Conservation (phyloP, 1,140 invertebrate genomes). For the Notospermus geniculatus region DNA sequence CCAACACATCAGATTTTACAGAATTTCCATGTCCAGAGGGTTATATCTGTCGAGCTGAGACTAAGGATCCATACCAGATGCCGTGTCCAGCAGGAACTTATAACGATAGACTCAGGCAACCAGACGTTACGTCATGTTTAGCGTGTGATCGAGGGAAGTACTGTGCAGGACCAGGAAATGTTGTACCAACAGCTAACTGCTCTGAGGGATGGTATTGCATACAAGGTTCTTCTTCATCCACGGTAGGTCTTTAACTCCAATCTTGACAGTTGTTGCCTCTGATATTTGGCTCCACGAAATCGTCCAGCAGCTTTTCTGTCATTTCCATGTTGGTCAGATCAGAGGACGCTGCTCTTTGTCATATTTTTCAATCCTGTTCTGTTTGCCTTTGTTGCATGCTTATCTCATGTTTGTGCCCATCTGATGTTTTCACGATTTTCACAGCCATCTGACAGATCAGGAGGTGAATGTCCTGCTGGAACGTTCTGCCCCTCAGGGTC, state of each 20-base stretch:
- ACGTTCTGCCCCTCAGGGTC: conserved; percentile 46
- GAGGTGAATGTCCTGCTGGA: conserved; percentile 40
- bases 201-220: conserved; percentile 47
- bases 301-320: too few species aligned
- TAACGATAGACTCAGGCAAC: conserved; percentile 37
- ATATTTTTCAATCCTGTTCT: too few species aligned
- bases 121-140: conserved; percentile 30
- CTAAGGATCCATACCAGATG: conserved; percentile 33
- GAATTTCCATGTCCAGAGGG: conserved; percentile 43
- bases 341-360: too few species aligned
- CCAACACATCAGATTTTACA: conserved; percentile 43
- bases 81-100: conserved; percentile 45
- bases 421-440: too few species aligned
- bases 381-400: too few species aligned
- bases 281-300: too few species aligned
- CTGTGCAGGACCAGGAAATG: conserved; percentile 43
- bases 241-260: too few species aligned
- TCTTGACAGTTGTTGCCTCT: too few species aligned
- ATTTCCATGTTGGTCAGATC: too few species aligned
- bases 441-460: conserved; percentile 10
- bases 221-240: background rate
- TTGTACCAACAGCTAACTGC: conserved; percentile 39
- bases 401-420: too few species aligned
- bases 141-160: conserved; percentile 42
- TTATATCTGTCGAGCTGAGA: conserved; percentile 42